Conservation (phyloP, 2,888 invertebrate species). For the Urechis unicinctus region DNA sequence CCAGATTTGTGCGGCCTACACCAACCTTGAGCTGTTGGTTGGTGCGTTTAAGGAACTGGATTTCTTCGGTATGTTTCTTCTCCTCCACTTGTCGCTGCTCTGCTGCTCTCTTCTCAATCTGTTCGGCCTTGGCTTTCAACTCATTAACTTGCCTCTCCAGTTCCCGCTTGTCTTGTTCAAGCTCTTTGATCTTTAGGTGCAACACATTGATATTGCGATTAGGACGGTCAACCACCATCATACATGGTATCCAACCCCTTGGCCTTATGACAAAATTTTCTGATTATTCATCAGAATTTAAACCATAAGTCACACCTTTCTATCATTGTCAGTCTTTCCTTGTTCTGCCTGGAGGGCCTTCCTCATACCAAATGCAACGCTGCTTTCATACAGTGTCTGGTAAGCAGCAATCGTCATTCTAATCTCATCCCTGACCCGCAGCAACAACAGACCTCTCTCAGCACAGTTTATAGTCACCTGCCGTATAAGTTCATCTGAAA, state of each 20-base stretch:
- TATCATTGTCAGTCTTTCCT: conserved; percentile 61
- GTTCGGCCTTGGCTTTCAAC: conserved; percentile 50
- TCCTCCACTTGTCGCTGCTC: conserved; percentile 83
- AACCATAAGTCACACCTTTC: conserved; percentile 29
- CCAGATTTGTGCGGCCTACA: no score
- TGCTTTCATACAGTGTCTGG: conserved; percentile 92
- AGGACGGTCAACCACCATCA: not conserved
- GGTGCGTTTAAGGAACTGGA: conserved; percentile 84
- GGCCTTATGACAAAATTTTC: not conserved
- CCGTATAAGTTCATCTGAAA: conserved; percentile 74
- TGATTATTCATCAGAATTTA: not conserved
- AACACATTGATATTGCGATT: not conserved
- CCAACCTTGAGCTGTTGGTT: conserved; percentile 83
- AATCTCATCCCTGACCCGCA: conserved; percentile 90
- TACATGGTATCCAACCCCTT: no score
- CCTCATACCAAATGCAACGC: conserved; percentile 94
- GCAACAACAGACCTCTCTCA: conserved; percentile 84
- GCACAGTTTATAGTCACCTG: conserved; percentile 94
- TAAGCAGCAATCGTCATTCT: conserved; percentile 95
- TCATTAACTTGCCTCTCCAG: conserved; percentile 66
- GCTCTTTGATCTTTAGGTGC: conserved; percentile 53
- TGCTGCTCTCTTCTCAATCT: conserved; percentile 51
- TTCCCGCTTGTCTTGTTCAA: conserved; percentile 66
- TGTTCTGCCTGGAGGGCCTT: conserved; percentile 93
- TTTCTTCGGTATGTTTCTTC: conserved; percentile 85